phyloP scores from a whole-genome alignment of 2,888 invertebrate genomes.

The Lathronympha strigana region DNA sequence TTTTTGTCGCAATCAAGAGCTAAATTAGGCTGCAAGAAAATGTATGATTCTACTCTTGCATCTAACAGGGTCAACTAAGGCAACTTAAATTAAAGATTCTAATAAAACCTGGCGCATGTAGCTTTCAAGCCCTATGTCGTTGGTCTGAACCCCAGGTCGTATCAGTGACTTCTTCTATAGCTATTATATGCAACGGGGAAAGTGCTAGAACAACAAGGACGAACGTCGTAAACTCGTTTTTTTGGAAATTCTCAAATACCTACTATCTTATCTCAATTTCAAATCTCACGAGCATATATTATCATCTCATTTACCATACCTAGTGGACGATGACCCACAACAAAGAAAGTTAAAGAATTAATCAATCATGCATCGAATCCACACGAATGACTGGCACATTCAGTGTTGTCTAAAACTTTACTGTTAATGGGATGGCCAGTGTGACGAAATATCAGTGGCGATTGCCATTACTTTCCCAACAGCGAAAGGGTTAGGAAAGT shows the following conservation, averaged over 20 bases:
- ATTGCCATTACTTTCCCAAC: conserved; percentile 31
- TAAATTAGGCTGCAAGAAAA: too few species aligned
- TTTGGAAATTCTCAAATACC: background rate
- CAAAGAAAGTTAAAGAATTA: conserved; percentile 26
- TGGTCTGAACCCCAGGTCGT: too few species aligned
- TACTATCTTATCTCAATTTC: background rate
- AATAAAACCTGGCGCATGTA: too few species aligned
- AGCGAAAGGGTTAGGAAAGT: conserved; percentile 39
- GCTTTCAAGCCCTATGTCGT: too few species aligned
- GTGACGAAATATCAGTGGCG: conserved; percentile 31
- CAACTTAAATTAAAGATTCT: too few species aligned
- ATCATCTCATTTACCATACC: background rate
- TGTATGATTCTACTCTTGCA: too few species aligned
- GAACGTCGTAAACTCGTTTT: too few species aligned
- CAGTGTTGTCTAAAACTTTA: conserved; percentile 7
- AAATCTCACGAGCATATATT: background rate
- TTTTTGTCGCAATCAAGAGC: too few species aligned
- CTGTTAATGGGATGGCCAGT: conserved; percentile 26
- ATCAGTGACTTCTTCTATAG: too few species aligned
- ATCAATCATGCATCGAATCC: conserved; percentile 6
- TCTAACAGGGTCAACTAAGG: too few species aligned
- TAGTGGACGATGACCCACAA: background rate
- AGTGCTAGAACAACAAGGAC: too few species aligned
- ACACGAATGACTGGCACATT: conserved; percentile 24
- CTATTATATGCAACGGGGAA: too few species aligned